Conservation (phyloP, 2,797 vertebrate genomes). For the Tragopan temminckii region DNA sequence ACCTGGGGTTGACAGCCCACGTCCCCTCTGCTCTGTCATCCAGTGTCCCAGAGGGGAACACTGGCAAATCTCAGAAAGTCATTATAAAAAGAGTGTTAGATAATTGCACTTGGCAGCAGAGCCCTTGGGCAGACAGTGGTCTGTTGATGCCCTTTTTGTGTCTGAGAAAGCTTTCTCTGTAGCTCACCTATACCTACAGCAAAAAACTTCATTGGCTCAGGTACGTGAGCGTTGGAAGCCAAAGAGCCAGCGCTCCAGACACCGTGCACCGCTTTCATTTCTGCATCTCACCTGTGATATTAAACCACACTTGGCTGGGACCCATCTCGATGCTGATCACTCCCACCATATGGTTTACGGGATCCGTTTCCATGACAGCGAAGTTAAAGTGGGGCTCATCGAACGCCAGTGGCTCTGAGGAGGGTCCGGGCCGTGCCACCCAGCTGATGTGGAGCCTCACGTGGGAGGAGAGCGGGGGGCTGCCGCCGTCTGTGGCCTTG, state of each 20-base stretch:
- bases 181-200: slow-evolving; percentile 51
- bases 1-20: neutral
- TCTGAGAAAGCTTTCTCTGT: slow-evolving; percentile 9
- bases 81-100: neutral
- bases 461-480: slow-evolving; percentile 84
- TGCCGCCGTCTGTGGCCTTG: slow-evolving; percentile 90
- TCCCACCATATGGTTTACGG: slow-evolving; percentile 95
- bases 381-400: slow-evolving; percentile 92
- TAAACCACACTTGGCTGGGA: slow-evolving; percentile 89
- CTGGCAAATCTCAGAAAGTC: slow-evolving; percentile 2
- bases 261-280: neutral
- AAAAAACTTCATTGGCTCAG: slow-evolving; percentile 46
- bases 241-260: neutral
- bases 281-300: slow-evolving; percentile 88
- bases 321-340: slow-evolving; percentile 90
- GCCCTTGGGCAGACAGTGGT: neutral
- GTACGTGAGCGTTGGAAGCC: neutral
- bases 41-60: neutral
- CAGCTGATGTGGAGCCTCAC: slow-evolving; percentile 93
- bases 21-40: neutral
- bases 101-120: neutral
- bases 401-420: slow-evolving; percentile 85
- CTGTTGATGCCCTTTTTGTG: neutral
- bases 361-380: slow-evolving; percentile 94
- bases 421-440: slow-evolving; percentile 83